A percentile compares a stretch with the other conserved stretches of the same genome.
phyloP scores from a whole-genome alignment of 2,113 vertebrate genomes.

The Podilymbus podiceps region DNA sequence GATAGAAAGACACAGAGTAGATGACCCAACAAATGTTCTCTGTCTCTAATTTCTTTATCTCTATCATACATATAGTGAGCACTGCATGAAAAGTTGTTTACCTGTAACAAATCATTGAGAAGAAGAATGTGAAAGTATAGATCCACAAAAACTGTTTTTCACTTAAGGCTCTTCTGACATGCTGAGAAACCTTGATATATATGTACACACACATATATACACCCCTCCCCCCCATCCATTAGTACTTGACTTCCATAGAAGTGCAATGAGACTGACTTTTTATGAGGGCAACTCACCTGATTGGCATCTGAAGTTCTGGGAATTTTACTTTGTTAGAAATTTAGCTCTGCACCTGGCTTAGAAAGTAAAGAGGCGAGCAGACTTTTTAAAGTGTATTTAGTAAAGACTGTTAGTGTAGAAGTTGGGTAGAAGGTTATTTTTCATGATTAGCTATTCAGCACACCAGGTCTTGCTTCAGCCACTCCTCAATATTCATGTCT shows the following conservation, averaged over 20 bases:
- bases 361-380: not conserved
- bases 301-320: not conserved
- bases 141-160: not conserved
- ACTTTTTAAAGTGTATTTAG: not conserved
- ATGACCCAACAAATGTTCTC: not conserved
- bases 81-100: not conserved
- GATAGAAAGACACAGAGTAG: not conserved
- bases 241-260: not conserved
- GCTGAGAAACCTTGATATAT: not conserved
- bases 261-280: not conserved
- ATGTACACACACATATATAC: too few relatives aligned
- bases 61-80: not conserved
- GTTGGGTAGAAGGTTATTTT: not conserved
- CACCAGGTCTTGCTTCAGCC: not conserved
- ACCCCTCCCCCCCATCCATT: not conserved
- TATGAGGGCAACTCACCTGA: not conserved
- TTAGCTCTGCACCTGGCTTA: not conserved
- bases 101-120: not conserved
- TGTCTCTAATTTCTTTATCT: not conserved
- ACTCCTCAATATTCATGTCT: not conserved
- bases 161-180: not conserved
- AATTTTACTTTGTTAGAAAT: not conserved
- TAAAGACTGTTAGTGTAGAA: not conserved
- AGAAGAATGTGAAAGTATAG: not conserved
- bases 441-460: not conserved